Evolutionary conservation across 2,888 invertebrate genomes (phyloP).

Genomic region (Aporophyla lueneburgensis): DNA sequence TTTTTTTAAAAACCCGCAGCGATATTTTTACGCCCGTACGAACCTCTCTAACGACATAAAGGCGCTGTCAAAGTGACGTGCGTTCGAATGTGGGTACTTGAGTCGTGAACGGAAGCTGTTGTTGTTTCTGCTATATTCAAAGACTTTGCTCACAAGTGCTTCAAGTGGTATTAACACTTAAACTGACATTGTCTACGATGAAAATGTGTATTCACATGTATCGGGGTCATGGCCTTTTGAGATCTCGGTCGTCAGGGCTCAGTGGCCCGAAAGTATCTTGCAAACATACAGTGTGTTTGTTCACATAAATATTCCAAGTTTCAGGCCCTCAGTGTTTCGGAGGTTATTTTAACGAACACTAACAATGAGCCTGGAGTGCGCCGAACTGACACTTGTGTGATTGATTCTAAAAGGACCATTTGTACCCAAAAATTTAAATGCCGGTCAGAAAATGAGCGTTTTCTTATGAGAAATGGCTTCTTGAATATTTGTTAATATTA

Average conservation of each 20-base stretch:
- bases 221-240: neutral
- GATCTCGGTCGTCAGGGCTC: neutral
- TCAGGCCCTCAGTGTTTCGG: neutral
- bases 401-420: neutral
- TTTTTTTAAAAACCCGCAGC: no score
- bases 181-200: constrained; percentile 6
- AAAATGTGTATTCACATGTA: neutral
- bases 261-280: neutral
- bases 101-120: constrained; percentile 5
- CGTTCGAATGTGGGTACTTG: neutral
- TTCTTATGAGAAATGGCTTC: no score
- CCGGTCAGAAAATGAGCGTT: no score
- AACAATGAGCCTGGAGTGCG: neutral
- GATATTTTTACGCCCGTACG: no score
- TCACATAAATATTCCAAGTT: neutral
- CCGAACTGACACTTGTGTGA: neutral
- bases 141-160: neutral
- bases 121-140: constrained; percentile 12
- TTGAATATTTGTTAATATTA: no score
- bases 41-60: neutral
- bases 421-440: no score
- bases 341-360: neutral
- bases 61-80: constrained; percentile 1
- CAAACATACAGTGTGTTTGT: neutral
- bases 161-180: constrained; percentile 5